phyloP scores from a whole-genome alignment of 1,140 invertebrate species.

The Heliconius nattereri region DNA sequence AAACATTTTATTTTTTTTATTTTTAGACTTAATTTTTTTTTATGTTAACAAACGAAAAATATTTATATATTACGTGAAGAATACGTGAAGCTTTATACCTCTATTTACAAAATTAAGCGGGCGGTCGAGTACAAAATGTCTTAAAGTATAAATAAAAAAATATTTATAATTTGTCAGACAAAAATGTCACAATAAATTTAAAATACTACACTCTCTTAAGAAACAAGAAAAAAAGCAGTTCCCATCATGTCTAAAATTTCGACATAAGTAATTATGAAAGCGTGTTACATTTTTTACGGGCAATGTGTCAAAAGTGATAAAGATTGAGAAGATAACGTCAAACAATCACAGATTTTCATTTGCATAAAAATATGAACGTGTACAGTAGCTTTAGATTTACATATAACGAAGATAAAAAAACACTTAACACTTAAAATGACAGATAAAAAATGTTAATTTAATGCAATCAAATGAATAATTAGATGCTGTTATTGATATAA shows the following conservation, averaged over 20 bases:
- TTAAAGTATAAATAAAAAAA: no score
- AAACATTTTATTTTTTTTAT: no score
- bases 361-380: constrained; percentile 19
- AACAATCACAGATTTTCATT: constrained; percentile 19
- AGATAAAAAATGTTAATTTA: not conserved
- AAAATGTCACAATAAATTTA: no score
- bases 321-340: constrained; percentile 23
- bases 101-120: no score
- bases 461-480: not conserved
- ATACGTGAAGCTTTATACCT: no score
- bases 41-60: no score
- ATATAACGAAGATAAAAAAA: constrained; percentile 14
- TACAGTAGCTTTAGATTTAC: constrained; percentile 25
- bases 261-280: not conserved
- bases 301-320: constrained; percentile 25
- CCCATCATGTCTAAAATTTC: not conserved
- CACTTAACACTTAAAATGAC: constrained; percentile 6
- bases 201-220: not conserved
- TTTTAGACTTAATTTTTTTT: no score
- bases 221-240: not conserved
- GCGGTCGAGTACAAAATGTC: no score
- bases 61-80: no score
- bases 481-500: not conserved
- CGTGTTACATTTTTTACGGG: constrained; percentile 12
- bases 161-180: no score